Base-by-base conservation (phyloP, 2,797 vertebrate species). In the Bovichtus variegatus region DNA sequence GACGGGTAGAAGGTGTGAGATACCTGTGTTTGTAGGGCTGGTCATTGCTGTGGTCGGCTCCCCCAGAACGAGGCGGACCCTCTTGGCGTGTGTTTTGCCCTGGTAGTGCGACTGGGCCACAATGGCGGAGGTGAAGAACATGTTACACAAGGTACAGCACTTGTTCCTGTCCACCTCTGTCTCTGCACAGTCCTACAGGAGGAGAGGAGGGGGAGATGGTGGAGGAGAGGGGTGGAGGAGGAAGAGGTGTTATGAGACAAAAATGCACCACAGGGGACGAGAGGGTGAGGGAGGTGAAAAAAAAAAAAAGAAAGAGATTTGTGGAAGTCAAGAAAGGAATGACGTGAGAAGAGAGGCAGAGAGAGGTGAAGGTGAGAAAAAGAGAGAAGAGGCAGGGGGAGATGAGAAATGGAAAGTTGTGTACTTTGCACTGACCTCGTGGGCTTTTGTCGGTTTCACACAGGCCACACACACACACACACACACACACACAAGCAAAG, bases 101-200 rank as follows among this genome's bases (percentile, higher is more conserved):
- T 96, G 95, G 91, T 96, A 96, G 92, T 96, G 96, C 3, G 95
- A 96, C 92, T 96, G 96, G 54, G 96, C 96, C 82, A 96, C 96
- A 1, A 96, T 95, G 51, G 96, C 95, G 0, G 96, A 96, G 55
- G 95, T 96, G 93, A 96, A 96, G 92, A 96, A 96, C 96, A 96
- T 96, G 82, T 96, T 96, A 87, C 96, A 96, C 86, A 96, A 92
- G 5, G 95, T 96, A 65, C 96, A 96, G 89, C 95, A 96, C 88
- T 96, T 96, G 90, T 96, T 96, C 76, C 93, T 94, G 93, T 96
- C 96, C 84, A 96, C 96, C 82, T 96, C 95, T 41, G 94, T 95
- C 76, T 96, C 96, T 43, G 95, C 94, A 65, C 95, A 96, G 83
- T 96, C 96, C 96, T 96, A 40, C 75, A 83, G 80, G 75, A 60